Evolutionary conservation across 2,797 vertebrate genomes (phyloP).

Genomic region (Eurystomus glaucurus): DNA sequence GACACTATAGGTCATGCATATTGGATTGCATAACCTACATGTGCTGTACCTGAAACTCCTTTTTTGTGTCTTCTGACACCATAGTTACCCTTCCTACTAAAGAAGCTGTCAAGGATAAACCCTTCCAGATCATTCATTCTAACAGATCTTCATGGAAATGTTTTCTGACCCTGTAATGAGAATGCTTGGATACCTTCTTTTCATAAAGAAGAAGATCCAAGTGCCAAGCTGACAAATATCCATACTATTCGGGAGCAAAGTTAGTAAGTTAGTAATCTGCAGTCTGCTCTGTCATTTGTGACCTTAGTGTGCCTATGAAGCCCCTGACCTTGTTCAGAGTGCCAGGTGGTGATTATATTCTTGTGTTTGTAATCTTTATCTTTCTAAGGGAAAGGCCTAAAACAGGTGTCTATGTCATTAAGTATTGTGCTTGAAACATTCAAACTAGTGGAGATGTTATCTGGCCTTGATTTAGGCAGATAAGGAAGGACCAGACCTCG

Average conservation of each 20-base stretch:
- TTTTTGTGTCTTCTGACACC: neutral
- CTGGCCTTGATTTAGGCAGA: conserved; percentile 19
- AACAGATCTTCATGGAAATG: neutral
- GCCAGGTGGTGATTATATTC: neutral
- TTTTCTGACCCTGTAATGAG: neutral
- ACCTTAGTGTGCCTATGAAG: neutral
- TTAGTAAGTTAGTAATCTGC: neutral
- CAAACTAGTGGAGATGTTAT: neutral
- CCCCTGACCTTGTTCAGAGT: neutral
- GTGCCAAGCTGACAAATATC: neutral
- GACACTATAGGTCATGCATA: neutral
- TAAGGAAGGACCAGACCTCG: neutral
- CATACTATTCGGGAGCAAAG: neutral
- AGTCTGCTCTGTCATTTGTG: neutral
- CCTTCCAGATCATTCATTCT: neutral
- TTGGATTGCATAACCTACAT: neutral
- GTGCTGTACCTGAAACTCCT: neutral
- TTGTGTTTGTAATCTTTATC: conserved; percentile 23
- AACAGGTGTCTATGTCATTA: neutral
- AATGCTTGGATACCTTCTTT: neutral
- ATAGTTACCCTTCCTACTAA: neutral
- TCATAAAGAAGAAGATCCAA: neutral
- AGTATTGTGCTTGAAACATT: neutral
- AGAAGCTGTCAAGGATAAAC: neutral
- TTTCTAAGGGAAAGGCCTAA: conserved; percentile 33